Evolutionary conservation across 2,797 vertebrate genomes (phyloP), one percentile per base, ranked within the genome.

Genomic region (Dallia pectoralis): DNA sequence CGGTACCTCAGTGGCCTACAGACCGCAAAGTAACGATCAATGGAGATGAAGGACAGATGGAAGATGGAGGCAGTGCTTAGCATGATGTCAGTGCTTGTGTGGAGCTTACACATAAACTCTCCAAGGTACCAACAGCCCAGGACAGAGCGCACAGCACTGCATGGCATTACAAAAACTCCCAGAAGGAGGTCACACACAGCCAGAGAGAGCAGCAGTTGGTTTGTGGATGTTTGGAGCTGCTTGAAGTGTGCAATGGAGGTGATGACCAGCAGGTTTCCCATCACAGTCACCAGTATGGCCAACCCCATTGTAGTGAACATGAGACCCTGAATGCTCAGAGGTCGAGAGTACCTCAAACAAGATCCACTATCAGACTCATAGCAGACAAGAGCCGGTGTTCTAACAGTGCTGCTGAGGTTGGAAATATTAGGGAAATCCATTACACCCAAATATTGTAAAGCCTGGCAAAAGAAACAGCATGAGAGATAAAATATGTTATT

Each of bases 61-160:
- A 92, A 92, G 56, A 91, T 89, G 30, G 92, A 92, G 6, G 82
- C 81, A 30, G 89, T 79, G 49, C 91, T 91, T 0, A 93, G 82
- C 75, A 90, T 89, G 79, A 93, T 68, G 68, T 92, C 90, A 81
- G 91, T 87, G 56, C 81, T 91, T 2, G 89, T 82, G 1, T 93
- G 91, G 25, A 92, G 84, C 72, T 70, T 71, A 70, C 90, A 93
- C 71, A 92, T 87, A 3, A 72, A 18, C 18, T 88, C 84, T 30
- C 91, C 91, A 64, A 88, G 92, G 69, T 89, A 87, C 92, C 90
- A 93, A 75, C 92, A 93, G 19, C 88, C 89, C 48, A 87, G 84
- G 12, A 91, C 89, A 0, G 87, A 89, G 4, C 85, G 64, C 19
- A 91, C 82, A 79, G 44, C 79, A 11, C 75, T 82, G 47, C 77